Evolutionary conservation across 1,140 invertebrate genomes (phyloP).

Genomic region (Drosophila funebris): DNA sequence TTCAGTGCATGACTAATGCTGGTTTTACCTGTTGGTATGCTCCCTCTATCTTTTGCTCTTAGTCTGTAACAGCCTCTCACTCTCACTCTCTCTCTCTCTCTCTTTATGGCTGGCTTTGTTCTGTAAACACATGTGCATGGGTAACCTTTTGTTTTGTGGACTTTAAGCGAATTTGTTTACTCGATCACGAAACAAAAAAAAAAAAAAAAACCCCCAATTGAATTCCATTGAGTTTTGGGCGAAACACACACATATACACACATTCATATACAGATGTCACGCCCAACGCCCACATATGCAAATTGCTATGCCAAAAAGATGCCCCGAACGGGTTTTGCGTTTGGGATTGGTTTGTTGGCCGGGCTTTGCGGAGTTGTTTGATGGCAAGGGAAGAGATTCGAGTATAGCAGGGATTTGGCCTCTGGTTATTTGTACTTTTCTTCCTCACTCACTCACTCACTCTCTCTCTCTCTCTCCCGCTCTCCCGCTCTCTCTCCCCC

Average conservation of each 20-base stretch:
- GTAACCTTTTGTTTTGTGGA: slow-evolving; percentile 62
- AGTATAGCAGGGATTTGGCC: slow-evolving; percentile 48
- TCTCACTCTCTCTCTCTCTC: neutral
- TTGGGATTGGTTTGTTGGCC: slow-evolving; percentile 18
- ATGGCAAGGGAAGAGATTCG: neutral
- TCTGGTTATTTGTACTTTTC: slow-evolving; percentile 61
- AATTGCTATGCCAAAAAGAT: slow-evolving; percentile 56
- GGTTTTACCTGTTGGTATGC: slow-evolving; percentile 40
- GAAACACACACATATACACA: slow-evolving; percentile 15
- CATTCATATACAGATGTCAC: slow-evolving; percentile 8
- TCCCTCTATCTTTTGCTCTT: neutral
- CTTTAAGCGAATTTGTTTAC: slow-evolving; percentile 74
- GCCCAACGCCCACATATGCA: slow-evolving; percentile 67
- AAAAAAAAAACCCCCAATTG: slow-evolving; percentile 59
- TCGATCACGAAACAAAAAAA: slow-evolving; percentile 52
- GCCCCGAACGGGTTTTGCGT: slow-evolving; percentile 10
- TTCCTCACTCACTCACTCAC: neutral
- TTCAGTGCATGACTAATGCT: slow-evolving; percentile 44
- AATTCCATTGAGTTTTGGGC: slow-evolving; percentile 69
- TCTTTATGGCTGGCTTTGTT: slow-evolving; percentile 16
- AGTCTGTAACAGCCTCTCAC: no score
- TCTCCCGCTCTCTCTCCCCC: neutral
- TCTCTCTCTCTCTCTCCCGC: neutral
- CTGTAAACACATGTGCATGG: slow-evolving; percentile 25
- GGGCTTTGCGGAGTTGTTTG: neutral